phyloP scores from a whole-genome alignment of 1,140 invertebrate genomes.

The Leptinotarsa lineolata region DNA sequence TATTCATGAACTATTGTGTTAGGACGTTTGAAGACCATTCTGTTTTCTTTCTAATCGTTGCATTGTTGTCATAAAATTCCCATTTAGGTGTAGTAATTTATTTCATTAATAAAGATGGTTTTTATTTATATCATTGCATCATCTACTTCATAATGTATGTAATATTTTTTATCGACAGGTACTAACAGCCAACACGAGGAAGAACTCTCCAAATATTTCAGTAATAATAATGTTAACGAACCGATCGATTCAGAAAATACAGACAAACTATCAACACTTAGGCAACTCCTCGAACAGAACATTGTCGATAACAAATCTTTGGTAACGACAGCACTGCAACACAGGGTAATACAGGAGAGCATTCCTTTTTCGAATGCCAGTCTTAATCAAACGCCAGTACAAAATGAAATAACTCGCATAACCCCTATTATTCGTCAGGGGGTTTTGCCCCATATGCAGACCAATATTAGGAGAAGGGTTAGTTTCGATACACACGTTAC shows the following conservation, averaged over 20 bases:
- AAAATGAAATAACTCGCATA: constrained; percentile 23
- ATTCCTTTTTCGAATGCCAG: constrained; percentile 17
- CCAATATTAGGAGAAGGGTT: constrained; percentile 59
- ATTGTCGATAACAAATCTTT: constrained; percentile 41
- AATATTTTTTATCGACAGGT: constrained; percentile 50
- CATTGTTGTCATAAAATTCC: too few species aligned
- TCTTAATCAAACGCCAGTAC: constrained; percentile 17
- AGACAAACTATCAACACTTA: constrained; percentile 72
- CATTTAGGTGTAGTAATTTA: too few species aligned
- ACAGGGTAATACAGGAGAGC: constrained; percentile 14
- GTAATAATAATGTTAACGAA: constrained; percentile 38
- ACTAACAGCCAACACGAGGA: constrained; percentile 78
- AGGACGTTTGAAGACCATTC: too few species aligned
- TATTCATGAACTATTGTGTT: too few species aligned
- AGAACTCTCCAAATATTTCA: constrained; percentile 77
- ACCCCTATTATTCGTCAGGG: constrained; percentile 22
- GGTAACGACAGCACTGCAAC: constrained; percentile 10
- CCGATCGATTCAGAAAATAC: constrained; percentile 41
- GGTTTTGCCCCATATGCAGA: constrained; percentile 33
- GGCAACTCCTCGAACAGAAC: constrained; percentile 69
- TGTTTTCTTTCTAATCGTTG: too few species aligned
- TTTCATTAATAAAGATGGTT: too few species aligned
- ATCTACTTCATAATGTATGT: too few species aligned
- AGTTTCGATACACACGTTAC: constrained; percentile 64
- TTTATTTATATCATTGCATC: too few species aligned